phyloP scores from a whole-genome alignment of 2,888 invertebrate genomes.

The Pomacea canaliculata region DNA sequence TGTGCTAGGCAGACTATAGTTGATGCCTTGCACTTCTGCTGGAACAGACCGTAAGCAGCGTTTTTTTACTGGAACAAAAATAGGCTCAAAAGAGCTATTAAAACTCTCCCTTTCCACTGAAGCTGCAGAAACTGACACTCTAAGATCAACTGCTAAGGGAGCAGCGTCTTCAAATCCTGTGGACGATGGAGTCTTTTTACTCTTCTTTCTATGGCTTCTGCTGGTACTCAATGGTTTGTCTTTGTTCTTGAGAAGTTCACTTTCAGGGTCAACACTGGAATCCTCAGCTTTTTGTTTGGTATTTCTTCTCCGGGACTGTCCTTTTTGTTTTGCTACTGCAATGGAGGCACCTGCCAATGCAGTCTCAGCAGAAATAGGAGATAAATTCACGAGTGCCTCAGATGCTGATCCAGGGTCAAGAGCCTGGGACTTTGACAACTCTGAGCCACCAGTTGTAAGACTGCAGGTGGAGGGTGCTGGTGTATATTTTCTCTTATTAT shows the following conservation, averaged over 20 bases:
- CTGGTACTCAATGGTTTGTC: not conserved
- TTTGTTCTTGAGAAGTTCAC: not conserved
- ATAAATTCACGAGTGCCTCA: too few species aligned
- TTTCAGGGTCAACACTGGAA: not conserved
- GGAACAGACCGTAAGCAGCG: conserved; percentile 34
- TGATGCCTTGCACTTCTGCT: conserved; percentile 30
- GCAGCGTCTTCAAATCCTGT: not conserved
- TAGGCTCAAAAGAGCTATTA: conserved; percentile 14
- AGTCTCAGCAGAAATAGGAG: too few species aligned
- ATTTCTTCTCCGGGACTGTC: conserved; percentile 17
- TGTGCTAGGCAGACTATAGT: conserved; percentile 23
- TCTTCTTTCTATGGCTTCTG: not conserved
- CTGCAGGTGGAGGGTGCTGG: not conserved
- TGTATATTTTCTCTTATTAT: conserved; percentile 21
- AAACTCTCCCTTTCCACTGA: conserved; percentile 13
- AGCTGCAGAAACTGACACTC: conserved; percentile 6
- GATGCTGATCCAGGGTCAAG: conserved; percentile 1
- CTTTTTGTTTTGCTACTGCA: not conserved
- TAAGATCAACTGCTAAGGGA: conserved; percentile 14
- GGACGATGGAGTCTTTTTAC: not conserved
- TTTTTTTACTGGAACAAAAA: conserved; percentile 26
- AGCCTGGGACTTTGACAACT: conserved; percentile 2
- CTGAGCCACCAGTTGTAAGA: not conserved
- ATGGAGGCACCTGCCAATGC: too few species aligned
- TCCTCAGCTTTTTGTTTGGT: not conserved